Conservation (phyloP, 30 jellyfish, hydroid and myxozoan species). For the Chironex yamaguchii region DNA sequence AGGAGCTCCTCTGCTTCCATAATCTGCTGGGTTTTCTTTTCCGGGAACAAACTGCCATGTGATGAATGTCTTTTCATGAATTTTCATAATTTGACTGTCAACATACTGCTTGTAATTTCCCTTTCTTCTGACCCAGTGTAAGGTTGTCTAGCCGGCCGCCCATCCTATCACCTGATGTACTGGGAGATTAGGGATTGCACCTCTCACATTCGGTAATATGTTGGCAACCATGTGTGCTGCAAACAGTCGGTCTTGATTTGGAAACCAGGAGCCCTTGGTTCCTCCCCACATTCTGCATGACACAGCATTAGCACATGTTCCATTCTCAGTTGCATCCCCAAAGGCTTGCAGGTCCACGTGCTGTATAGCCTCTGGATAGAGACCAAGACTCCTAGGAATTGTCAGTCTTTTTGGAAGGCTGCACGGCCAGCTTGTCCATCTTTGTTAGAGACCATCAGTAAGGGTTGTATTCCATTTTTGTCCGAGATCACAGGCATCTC, state of each 20-base stretch:
- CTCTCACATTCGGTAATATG: slow-evolving; percentile 49
- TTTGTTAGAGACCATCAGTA: slow-evolving; percentile 18
- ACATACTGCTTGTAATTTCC: slow-evolving; percentile 69
- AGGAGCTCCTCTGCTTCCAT: slow-evolving; percentile 41
- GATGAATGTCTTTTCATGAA: slow-evolving; percentile 19
- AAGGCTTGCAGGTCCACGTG: slow-evolving; percentile 66
- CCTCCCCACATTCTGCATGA: slow-evolving; percentile 33
- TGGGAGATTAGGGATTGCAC: slow-evolving; percentile 35
- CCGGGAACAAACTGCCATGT: slow-evolving; percentile 58
- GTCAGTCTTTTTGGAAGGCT: slow-evolving; percentile 30
- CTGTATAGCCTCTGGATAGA: slow-evolving; percentile 5
- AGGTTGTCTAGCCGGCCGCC: slow-evolving; percentile 67
- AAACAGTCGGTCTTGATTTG: slow-evolving; percentile 51
- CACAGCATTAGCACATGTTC: slow-evolving; percentile 44
- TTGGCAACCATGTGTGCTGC: slow-evolving; percentile 79
- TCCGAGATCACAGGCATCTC: slow-evolving; percentile 49
- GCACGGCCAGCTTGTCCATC: slow-evolving; percentile 48
- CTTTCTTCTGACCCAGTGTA: slow-evolving; percentile 69
- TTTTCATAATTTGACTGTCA: slow-evolving; percentile 57
- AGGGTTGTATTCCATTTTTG: slow-evolving; percentile 57
- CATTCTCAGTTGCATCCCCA: slow-evolving; percentile 79
- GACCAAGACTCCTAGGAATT: slow-evolving; percentile 33
- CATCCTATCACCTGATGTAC: slow-evolving; percentile 33
- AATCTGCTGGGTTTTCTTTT: slow-evolving; percentile 60
- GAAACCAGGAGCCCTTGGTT: slow-evolving; percentile 60